phyloP scores from a whole-genome alignment of 2,113 vertebrate species.

The Pteruthius melanotis region DNA sequence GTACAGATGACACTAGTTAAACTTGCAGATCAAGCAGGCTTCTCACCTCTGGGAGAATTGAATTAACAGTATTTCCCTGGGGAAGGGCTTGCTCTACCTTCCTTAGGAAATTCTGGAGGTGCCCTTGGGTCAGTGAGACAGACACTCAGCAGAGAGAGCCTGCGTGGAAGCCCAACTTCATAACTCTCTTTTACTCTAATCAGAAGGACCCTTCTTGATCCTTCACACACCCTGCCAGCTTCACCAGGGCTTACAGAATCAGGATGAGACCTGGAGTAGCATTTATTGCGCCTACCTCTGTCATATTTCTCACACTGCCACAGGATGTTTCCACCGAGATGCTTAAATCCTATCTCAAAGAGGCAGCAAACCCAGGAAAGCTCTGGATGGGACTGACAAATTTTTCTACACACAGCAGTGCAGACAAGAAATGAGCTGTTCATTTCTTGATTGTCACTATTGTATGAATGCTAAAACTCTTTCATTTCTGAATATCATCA shows the following conservation, averaged over 20 bases:
- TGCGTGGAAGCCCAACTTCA: neutral
- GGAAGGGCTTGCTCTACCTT: neutral
- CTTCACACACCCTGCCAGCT: neutral
- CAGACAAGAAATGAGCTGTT: neutral
- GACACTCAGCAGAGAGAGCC: neutral
- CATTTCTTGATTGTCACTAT: neutral
- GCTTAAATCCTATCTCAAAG: neutral
- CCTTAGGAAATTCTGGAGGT: neutral
- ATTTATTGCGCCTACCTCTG: neutral
- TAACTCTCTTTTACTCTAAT: neutral
- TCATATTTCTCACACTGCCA: neutral
- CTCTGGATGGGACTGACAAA: neutral
- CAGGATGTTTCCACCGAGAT: neutral
- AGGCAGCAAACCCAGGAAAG: neutral
- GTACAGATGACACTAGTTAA: neutral
- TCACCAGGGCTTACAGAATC: neutral
- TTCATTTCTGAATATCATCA: neutral
- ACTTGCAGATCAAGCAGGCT: neutral
- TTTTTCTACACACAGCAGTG: neutral
- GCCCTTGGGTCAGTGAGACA: neutral
- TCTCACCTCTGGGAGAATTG: neutral
- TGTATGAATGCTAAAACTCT: neutral
- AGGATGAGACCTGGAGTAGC: neutral
- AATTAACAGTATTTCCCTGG: neutral
- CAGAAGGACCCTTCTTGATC: neutral